Conservation (phyloP, 2,113 vertebrate species). For the Lagenorhynchus albirostris region DNA sequence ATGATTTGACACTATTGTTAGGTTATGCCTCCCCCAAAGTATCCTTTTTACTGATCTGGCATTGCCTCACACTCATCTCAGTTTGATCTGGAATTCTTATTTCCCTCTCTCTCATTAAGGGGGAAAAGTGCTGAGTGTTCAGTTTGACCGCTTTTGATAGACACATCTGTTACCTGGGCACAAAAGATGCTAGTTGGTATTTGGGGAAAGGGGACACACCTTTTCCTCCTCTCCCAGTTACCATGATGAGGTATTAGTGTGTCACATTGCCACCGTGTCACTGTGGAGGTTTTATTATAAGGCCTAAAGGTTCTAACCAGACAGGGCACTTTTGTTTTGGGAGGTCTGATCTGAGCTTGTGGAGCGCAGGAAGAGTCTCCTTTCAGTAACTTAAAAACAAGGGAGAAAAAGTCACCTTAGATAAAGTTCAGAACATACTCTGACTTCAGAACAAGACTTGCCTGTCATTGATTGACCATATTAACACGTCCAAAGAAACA, state of each 20-base stretch:
- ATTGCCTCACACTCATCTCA: not conserved
- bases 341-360: not conserved
- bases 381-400: not conserved
- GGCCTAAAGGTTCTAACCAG: not conserved
- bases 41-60: not conserved
- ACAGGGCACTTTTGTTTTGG: not conserved
- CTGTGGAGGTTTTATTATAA: not conserved
- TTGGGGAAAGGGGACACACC: not conserved
- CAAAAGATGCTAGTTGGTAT: not conserved
- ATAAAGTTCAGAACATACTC: not conserved
- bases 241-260: not conserved
- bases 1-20: not conserved
- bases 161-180: not conserved
- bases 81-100: not conserved
- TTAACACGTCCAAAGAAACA: not conserved
- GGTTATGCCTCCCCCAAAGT: not conserved
- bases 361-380: not conserved
- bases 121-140: not conserved
- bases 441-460: not conserved
- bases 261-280: not conserved
- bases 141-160: not conserved
- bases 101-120: not conserved
- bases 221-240: not conserved
- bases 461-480: not conserved
- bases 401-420: not conserved